phyloP scores from a whole-genome alignment of 37 sponge, comb jelly and placozoan species.

The Tethya wilhelma region DNA sequence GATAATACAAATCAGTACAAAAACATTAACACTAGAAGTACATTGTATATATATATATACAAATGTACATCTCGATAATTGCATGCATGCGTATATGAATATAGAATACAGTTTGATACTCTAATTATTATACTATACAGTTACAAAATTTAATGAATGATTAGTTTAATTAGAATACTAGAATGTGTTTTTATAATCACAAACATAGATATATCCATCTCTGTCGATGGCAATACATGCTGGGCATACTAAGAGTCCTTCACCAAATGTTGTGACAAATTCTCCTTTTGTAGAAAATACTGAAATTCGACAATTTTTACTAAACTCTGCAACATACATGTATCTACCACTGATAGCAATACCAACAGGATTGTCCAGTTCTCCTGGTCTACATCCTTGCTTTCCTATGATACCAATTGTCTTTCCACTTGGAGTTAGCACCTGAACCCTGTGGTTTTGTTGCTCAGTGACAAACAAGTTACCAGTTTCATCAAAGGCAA shows the following conservation, averaged over 20 bases:
- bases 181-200: too few species aligned
- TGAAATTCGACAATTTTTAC: constrained; percentile 9
- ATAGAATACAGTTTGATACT: too few species aligned
- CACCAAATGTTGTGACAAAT: constrained; percentile 9
- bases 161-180: too few species aligned
- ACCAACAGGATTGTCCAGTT: neutral
- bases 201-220: too few species aligned
- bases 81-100: too few species aligned
- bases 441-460: neutral
- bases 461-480: neutral
- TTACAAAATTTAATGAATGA: too few species aligned
- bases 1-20: too few species aligned
- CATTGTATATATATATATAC: too few species aligned
- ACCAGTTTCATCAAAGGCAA: neutral
- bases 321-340: neutral
- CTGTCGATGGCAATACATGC: too few species aligned
- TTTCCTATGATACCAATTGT: neutral
- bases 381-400: neutral
- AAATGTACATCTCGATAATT: too few species aligned
- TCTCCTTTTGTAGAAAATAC: neutral
- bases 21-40: too few species aligned
- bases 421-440: neutral
- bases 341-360: neutral
- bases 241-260: neutral
- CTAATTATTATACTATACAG: too few species aligned